Conservation (phyloP, 2,888 invertebrate species). For the Andrena camellia region DNA sequence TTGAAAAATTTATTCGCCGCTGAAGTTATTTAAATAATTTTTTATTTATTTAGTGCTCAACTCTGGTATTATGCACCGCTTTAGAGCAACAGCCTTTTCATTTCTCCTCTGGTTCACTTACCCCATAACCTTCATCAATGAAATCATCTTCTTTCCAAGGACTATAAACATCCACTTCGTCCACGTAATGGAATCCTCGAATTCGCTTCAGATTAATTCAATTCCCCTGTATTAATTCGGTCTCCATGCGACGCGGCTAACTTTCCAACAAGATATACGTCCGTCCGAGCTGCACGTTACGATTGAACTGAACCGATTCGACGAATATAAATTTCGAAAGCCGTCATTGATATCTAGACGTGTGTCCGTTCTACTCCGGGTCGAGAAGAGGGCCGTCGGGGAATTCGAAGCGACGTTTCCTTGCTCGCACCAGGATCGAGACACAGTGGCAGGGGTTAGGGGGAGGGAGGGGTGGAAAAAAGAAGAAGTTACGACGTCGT, state of each 20-base stretch:
- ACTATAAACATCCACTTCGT: conserved; percentile 18
- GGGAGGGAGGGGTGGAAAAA: neutral
- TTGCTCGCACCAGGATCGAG: neutral
- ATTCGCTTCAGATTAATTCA: conserved; percentile 27
- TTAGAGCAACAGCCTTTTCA: too few species aligned
- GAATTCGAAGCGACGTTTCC: conserved; percentile 39
- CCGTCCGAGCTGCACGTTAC: neutral
- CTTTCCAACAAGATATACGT: neutral
- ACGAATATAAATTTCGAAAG: conserved; percentile 16
- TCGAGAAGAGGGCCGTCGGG: neutral
- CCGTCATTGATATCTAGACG: conserved; percentile 18
- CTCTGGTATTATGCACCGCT: neutral
- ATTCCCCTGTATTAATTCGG: conserved; percentile 19
- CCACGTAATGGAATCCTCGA: neutral
- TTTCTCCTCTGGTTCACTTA: neutral
- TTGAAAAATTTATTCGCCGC: too few species aligned
- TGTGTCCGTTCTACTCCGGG: conserved; percentile 16
- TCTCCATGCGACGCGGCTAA: neutral
- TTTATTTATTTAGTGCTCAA: too few species aligned
- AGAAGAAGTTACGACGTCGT: conserved; percentile 15
- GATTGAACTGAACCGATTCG: neutral
- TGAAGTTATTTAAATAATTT: too few species aligned
- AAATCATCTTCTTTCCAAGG: neutral
- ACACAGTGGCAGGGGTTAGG: neutral
- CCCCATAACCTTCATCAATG: neutral